Conservation (phyloP, 92 coral and sea anemone genomes). For the Porites lobata region DNA sequence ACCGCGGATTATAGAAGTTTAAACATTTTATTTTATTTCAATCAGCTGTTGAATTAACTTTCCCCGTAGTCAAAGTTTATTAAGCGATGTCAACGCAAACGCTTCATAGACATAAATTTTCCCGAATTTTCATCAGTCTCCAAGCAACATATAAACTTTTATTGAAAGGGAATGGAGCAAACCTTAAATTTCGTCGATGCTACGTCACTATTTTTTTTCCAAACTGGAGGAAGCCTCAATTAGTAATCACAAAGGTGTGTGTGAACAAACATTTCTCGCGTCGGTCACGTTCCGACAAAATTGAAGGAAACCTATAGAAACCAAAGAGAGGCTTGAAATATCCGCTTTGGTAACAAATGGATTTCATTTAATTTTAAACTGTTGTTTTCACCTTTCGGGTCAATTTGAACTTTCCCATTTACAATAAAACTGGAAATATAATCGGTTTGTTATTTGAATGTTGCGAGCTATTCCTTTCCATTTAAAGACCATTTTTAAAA, state of each 20-base stretch:
- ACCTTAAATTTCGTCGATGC: background rate
- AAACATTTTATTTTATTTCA: constrained; percentile 2
- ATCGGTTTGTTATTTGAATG: background rate
- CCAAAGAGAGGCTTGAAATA: background rate
- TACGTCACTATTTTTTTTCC: background rate
- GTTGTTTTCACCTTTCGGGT: background rate
- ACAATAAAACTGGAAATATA: background rate
- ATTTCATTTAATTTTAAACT: background rate
- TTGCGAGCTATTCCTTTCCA: background rate
- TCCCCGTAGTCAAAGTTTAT: background rate
- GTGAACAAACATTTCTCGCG: background rate
- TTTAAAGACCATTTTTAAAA: background rate
- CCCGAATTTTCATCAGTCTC: constrained; percentile 2
- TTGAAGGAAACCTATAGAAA: constrained; percentile 11
- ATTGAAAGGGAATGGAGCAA: background rate
- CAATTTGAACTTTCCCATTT: constrained; percentile 1
- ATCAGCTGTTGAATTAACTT: constrained; percentile 45
- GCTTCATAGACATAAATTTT: background rate
- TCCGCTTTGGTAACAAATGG: constrained; percentile 28
- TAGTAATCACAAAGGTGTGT: background rate
- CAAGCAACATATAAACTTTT: background rate
- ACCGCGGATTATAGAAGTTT: constrained; percentile 15
- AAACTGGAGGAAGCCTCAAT: constrained; percentile 5
- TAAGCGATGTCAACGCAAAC: background rate
- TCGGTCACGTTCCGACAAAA: background rate